These are phyloP conservation scores for Cantharis flavilabris DNA, from an alignment of 2,888 invertebrate genomes.

Conservation along the genomic window DNA sequence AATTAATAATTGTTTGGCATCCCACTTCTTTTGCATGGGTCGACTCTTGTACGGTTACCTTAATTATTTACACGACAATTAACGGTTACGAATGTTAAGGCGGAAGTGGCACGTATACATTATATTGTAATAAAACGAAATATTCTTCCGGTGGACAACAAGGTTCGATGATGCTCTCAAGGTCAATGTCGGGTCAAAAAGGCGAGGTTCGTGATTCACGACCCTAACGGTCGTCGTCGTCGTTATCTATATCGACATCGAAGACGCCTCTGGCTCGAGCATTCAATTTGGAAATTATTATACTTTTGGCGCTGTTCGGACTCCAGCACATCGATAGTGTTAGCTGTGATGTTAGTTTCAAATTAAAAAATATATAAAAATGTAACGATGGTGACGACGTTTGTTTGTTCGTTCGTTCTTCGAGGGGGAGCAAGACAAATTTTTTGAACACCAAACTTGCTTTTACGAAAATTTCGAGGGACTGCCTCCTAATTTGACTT, in stretches of 20 bases:
- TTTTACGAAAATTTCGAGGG: too few relatives aligned
- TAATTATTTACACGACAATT: background rate
- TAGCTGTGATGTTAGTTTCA: too few relatives aligned
- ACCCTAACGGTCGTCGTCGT: slow-evolving; percentile 20
- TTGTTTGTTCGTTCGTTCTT: too few relatives aligned
- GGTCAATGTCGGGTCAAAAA: slow-evolving; percentile 24
- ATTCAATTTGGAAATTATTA: background rate
- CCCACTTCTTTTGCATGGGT: background rate
- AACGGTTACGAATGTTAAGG: background rate
- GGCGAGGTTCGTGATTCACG: slow-evolving; percentile 32
- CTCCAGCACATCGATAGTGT: too few relatives aligned
- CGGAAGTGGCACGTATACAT: background rate
- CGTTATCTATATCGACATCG: slow-evolving; percentile 6
- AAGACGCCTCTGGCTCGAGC: background rate
- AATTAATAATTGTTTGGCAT: background rate
- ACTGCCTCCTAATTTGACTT: too few relatives aligned
- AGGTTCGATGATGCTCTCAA: background rate
- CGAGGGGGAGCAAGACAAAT: too few relatives aligned
- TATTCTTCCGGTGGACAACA: background rate
- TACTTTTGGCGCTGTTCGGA: background rate
- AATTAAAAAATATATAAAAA: too few relatives aligned
- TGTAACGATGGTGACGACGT: too few relatives aligned
- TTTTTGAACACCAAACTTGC: too few relatives aligned
- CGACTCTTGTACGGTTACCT: background rate
- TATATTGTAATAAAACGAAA: background rate